Base-by-base conservation (phyloP, 2,888 invertebrate genomes). In the Meta bourneti region DNA sequence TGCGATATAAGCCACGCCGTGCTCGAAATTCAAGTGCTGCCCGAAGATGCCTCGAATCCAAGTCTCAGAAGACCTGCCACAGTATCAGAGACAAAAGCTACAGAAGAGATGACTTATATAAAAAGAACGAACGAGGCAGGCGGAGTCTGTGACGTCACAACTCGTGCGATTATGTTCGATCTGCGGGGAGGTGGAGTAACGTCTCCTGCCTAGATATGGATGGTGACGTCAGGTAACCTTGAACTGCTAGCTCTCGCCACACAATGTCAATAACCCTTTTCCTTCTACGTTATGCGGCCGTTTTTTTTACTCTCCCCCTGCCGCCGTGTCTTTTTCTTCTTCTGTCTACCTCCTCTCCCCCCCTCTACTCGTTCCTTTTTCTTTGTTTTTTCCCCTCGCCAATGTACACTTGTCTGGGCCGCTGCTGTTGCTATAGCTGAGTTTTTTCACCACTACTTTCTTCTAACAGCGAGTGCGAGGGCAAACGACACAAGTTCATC, bases 201-300 rank as follows among this genome's bases (percentile, higher is more conserved):
- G 89, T 75, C 82, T 89, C 83, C 75, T 89, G 89, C 75, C 75
- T 75, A 69, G 86, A 78, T n/a, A 86, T 75, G 78, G 89, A 20
- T 69, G 16, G 72, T 91, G 87, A 91, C 91, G 91, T 91, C 87
- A 91, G 78, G 87, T 91, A 91, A 91, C 91, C 91, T 91, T 91
- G 91, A 91, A 87, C 87, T 69, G 87, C 89, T 79, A 75, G 79
- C 89, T 78, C 83, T 72, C 49, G 75, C 89, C 82, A 19, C 61
- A 83, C 91, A 91, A 91, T 87, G 91, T 91, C 91, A 91, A 87
- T 91, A 91, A 91, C 91, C 91, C 91, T 91, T 91, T 61, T 91
- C 87, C 83, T 82, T 82, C 78, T 87, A 87, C 49, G 74, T 82
- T 86, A 81, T 81, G 71, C 78, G 77, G 87, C 83, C 87, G 91